Base-by-base conservation (phyloP, 1,140 invertebrate genomes). In the Apis mellifera region DNA sequence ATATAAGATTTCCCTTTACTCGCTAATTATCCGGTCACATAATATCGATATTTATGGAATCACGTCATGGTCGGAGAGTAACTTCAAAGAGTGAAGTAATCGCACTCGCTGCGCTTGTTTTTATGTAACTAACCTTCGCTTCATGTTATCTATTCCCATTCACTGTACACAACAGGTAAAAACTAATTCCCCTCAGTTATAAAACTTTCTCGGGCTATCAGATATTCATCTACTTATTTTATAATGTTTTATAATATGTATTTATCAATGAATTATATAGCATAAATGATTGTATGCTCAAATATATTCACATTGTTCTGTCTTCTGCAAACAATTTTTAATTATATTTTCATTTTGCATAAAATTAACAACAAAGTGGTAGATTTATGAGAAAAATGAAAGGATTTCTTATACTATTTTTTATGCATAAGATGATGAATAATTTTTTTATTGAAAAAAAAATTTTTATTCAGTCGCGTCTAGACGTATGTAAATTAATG, bases 91-190 rank as follows among this genome's bases (percentile, higher is more conserved):
- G 57, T 75, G 66, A 79, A 83, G 76, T 80, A 83, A 86, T 70
- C 21, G 21, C 57, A 26, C 26, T 62, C 9, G 72, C 54, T 17
- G 59, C 73, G 71, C 71, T 84, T 52, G 52, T 79, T 83, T 87
- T 83, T 86, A 84, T 42, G 74, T 65, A 83, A 87, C 74, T 79
- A 87, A 87, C 86, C 84, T 87, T 86, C 81, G 57, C 23, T 23
- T 64, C 42, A 66, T 42, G 62, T 68, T 82, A 82, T 83, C 68
- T 75, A 65, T 54, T 71, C 54, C 71, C 80, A 62, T 55, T 68
- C 78, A 59, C 55, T 23, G 64, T 42, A 54, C 32, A 19, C 50
- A 64, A n/a, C 55, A 64, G 71, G 74, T 65, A 78, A 69, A 83
- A 13, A 73, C 62, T 60, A 59, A 68, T 82, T 82, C 57, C 23